These are phyloP conservation scores for Phodopus roborovskii DNA, from an alignment of 2,113 vertebrate species.

Conservation along the genomic window DNA sequence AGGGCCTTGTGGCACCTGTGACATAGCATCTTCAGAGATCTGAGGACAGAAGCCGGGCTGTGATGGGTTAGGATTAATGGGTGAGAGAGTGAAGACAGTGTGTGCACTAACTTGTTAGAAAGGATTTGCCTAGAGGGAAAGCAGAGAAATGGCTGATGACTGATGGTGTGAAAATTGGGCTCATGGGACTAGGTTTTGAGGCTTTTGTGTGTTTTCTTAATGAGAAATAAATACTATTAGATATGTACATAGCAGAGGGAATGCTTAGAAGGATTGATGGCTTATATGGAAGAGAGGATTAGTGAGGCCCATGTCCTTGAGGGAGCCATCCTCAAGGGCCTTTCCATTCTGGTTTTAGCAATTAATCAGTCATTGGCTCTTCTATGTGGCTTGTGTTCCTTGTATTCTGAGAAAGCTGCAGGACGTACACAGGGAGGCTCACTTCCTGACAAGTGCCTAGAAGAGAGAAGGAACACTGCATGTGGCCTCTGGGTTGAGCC, in stretches of 20 bases:
- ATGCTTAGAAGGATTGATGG: background rate
- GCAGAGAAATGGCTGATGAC: background rate
- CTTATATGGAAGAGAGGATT: background rate
- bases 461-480: background rate
- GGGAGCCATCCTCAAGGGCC: background rate
- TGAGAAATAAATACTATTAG: background rate
- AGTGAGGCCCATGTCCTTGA: background rate
- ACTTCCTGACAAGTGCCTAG: background rate
- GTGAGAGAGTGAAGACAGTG: background rate
- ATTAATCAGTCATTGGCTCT: background rate
- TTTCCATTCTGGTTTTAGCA: background rate
- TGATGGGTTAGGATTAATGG: background rate
- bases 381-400: background rate
- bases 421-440: background rate
- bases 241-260: background rate
- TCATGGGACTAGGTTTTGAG: background rate
- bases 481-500: background rate
- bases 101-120: background rate
- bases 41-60: background rate
- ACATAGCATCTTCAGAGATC: background rate
- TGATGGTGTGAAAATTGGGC: background rate
- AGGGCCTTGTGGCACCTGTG: background rate
- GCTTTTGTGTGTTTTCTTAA: slow-evolving; percentile 6
- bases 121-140: slow-evolving; percentile 2
- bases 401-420: background rate